phyloP scores from a whole-genome alignment of 2,113 vertebrate genomes.

The Cacatua alba region DNA sequence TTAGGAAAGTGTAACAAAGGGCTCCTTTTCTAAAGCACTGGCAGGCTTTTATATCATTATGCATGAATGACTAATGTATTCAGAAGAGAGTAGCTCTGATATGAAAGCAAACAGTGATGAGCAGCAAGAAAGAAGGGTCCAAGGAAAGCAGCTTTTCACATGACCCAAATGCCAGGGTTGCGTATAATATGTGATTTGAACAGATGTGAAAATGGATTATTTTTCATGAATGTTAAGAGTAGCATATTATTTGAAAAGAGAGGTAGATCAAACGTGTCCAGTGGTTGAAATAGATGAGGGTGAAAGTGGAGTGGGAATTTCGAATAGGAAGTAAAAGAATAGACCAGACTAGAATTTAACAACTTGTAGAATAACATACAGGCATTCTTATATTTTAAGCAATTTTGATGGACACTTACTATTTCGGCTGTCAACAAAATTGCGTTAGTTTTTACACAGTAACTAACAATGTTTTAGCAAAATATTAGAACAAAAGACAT shows the following conservation, averaged over 20 bases:
- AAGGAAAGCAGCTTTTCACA: slow-evolving; percentile 45
- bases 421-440: neutral
- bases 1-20: slow-evolving; percentile 73
- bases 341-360: neutral
- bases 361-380: neutral
- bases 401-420: neutral
- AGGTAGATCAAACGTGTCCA: neutral
- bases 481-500: neutral
- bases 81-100: slow-evolving; percentile 57
- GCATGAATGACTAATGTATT: slow-evolving; percentile 70
- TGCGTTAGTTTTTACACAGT: neutral
- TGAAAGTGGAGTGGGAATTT: neutral
- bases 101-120: slow-evolving; percentile 35
- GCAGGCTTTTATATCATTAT: slow-evolving; percentile 76
- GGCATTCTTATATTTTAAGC: neutral
- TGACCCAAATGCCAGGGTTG: neutral
- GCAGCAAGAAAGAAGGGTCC: neutral
- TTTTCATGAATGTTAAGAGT: neutral
- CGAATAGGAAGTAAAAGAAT: neutral
- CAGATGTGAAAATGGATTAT: slow-evolving; percentile 23
- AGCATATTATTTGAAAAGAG: neutral
- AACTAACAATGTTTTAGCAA: neutral
- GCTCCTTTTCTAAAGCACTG: slow-evolving; percentile 50
- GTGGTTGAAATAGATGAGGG: neutral
- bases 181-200: neutral